These are phyloP conservation scores for Drosophila varians DNA, from an alignment of 1,140 invertebrate species.

Conservation along the genomic window DNA sequence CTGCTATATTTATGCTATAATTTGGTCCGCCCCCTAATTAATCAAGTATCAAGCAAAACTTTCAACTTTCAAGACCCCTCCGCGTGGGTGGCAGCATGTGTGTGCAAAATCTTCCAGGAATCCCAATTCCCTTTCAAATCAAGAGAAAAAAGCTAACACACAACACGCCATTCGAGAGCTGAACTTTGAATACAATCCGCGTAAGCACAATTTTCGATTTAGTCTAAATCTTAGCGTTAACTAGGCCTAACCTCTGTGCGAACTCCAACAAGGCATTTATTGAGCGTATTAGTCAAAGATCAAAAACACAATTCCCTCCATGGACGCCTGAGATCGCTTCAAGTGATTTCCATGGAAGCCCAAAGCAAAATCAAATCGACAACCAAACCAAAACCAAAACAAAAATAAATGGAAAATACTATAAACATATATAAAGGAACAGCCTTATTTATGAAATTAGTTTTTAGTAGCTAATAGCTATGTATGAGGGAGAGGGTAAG, in stretches of 20 bases:
- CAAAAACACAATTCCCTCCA: slow-evolving; percentile 38
- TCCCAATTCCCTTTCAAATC: slow-evolving; percentile 33
- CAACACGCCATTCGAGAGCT: slow-evolving; percentile 49
- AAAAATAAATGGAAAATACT: slow-evolving; percentile 9
- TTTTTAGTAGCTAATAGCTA: slow-evolving; percentile 65
- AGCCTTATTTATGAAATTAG: slow-evolving; percentile 81
- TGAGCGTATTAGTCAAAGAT: slow-evolving; percentile 69
- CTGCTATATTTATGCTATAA: slow-evolving; percentile 12
- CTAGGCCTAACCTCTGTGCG: slow-evolving; percentile 59
- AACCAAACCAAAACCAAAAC: slow-evolving; percentile 7
- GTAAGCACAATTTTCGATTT: slow-evolving; percentile 79
- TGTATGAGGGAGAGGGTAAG: slow-evolving; percentile 53
- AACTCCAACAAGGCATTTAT: slow-evolving; percentile 64
- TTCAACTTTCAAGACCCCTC: slow-evolving; percentile 56
- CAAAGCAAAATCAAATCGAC: slow-evolving; percentile 4
- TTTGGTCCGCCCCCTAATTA: slow-evolving; percentile 2
- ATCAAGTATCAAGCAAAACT: slow-evolving; percentile 60
- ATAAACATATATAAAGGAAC: slow-evolving; percentile 7
- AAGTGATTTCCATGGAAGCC: slow-evolving; percentile 27
- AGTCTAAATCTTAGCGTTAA: slow-evolving; percentile 67
- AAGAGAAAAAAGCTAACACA: slow-evolving; percentile 50
- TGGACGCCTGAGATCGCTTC: slow-evolving; percentile 23
- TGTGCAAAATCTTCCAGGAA: slow-evolving; percentile 21
- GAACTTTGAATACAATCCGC: slow-evolving; percentile 64
- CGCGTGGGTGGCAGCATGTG: slow-evolving; percentile 29